phyloP scores from a whole-genome alignment of 1,140 invertebrate species.

The Zaprionus nigranus region DNA sequence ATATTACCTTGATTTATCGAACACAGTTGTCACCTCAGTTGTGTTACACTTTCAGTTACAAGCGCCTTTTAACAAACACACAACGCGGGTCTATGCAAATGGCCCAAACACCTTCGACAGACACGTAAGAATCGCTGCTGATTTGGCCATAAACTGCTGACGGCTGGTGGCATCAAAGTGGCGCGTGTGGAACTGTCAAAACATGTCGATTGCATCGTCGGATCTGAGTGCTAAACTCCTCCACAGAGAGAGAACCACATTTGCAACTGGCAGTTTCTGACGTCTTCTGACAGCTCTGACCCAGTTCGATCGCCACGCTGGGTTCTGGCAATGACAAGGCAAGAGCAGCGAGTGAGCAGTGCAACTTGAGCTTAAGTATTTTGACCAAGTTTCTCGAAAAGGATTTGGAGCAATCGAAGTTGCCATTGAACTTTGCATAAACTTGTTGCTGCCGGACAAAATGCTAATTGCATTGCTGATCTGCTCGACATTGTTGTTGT shows the following conservation, averaged over 20 bases:
- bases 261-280: slow-evolving; percentile 50
- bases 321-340: slow-evolving; percentile 38
- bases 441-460: slow-evolving; percentile 46
- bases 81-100: slow-evolving; percentile 27
- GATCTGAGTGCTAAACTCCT: slow-evolving; percentile 58
- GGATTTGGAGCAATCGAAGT: slow-evolving; percentile 59
- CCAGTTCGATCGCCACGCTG: slow-evolving; percentile 48
- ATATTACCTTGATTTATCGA: slow-evolving; percentile 3
- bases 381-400: slow-evolving; percentile 70
- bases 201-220: slow-evolving; percentile 64
- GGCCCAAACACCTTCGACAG: slow-evolving; percentile 29
- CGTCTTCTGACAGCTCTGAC: slow-evolving; percentile 66
- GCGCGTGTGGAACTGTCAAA: slow-evolving; percentile 63
- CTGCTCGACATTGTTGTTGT: neutral
- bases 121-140: slow-evolving; percentile 12
- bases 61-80: neutral
- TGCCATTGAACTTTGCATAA: slow-evolving; percentile 65
- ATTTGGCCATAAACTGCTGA: slow-evolving; percentile 39
- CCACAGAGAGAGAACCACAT: slow-evolving; percentile 45
- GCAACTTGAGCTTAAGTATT: slow-evolving; percentile 53
- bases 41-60: slow-evolving; percentile 9
- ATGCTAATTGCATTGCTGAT: slow-evolving; percentile 66
- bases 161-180: slow-evolving; percentile 38
- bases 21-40: slow-evolving; percentile 1
- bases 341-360: slow-evolving; percentile 24